Percentiles rank a stretch among this genome's conserved stretches.
phyloP scores from a whole-genome alignment of 2,113 vertebrate genomes.

The Aramus guarauna region DNA sequence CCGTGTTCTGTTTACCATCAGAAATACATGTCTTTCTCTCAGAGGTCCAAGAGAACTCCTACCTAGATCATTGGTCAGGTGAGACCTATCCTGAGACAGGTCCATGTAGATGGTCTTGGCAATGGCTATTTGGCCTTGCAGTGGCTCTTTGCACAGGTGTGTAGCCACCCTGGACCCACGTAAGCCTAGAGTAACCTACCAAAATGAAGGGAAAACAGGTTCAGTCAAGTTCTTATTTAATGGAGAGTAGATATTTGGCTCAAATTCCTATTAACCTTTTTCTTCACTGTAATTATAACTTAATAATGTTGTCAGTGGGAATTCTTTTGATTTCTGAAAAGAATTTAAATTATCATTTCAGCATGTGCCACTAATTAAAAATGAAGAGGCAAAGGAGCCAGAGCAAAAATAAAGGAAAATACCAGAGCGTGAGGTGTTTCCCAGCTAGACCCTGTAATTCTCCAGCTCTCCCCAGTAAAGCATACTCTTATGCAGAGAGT shows the following conservation, averaged over 20 bases:
- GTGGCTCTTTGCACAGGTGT: neutral
- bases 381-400: constrained; percentile 7
- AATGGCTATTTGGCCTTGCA: neutral
- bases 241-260: constrained; percentile 49
- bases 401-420: constrained; percentile 5
- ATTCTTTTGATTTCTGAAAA: constrained; percentile 59
- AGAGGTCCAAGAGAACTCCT: neutral
- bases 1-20: neutral
- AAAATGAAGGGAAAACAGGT: constrained; percentile 12
- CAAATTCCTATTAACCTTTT: constrained; percentile 50
- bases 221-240: constrained; percentile 44
- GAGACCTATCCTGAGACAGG: neutral
- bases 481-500: neutral
- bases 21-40: neutral
- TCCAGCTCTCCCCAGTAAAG: neutral
- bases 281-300: constrained; percentile 44
- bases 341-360: constrained; percentile 59
- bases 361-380: constrained; percentile 56
- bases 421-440: neutral
- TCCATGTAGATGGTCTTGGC: neutral
- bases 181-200: neutral
- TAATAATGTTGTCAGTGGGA: constrained; percentile 53
- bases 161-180: neutral
- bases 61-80: fast-evolving
- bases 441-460: neutral